Percentiles rank a stretch among this genome's conserved stretches.
These are phyloP conservation scores for Oreocharis arfaki DNA, from an alignment of 2,113 vertebrate genomes.

Conservation along the genomic window DNA sequence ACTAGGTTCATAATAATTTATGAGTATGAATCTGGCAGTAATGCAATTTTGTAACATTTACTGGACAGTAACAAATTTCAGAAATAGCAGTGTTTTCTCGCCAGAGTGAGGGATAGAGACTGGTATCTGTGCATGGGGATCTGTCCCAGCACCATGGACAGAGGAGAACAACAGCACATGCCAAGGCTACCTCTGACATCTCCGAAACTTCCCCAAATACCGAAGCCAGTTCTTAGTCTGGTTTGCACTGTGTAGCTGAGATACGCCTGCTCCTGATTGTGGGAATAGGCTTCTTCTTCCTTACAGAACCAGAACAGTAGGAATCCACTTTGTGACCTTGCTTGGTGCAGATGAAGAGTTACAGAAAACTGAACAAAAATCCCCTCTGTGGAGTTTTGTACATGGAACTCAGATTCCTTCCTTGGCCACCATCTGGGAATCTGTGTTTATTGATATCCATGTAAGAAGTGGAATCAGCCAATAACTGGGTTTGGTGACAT, in stretches of 20 bases:
- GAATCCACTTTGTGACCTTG: not conserved
- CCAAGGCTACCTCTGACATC: accelerated
- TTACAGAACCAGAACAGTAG: not conserved
- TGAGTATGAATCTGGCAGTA: not conserved
- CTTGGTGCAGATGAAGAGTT: not conserved
- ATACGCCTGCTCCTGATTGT: not conserved
- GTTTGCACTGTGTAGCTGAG: not conserved
- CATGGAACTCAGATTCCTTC: not conserved
- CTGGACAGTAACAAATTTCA: not conserved
- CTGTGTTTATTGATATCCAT: not conserved
- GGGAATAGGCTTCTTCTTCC: not conserved
- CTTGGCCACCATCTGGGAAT: not conserved
- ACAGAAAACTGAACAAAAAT: not conserved
- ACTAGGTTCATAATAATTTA: not conserved
- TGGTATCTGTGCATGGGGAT: accelerated
- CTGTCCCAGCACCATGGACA: not conserved
- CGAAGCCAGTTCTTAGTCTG: not conserved
- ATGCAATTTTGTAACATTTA: not conserved
- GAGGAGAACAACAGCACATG: accelerated
- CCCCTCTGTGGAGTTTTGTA: not conserved
- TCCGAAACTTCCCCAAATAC: not conserved
- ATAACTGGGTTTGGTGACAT: not conserved
- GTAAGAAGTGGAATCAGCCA: not conserved
- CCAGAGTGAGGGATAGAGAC: accelerated
- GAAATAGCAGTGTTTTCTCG: not conserved